Percentiles rank a stretch among this genome's conserved stretches.
phyloP scores from a whole-genome alignment of 2,113 vertebrate genomes.

The Plestiodon gilberti region DNA sequence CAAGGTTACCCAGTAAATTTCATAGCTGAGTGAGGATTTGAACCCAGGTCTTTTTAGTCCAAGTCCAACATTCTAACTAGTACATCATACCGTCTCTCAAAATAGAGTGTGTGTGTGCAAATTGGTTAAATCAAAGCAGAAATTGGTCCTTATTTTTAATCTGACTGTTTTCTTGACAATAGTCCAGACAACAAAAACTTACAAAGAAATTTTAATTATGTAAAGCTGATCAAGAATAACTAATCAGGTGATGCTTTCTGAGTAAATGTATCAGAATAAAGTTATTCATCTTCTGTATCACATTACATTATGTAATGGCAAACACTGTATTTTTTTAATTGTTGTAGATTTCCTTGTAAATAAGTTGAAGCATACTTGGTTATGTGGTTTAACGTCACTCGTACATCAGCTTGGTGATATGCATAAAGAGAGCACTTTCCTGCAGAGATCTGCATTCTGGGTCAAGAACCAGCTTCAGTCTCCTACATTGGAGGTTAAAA shows the following conservation, averaged over 20 bases:
- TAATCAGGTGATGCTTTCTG: neutral
- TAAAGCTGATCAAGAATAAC: neutral
- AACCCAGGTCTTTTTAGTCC: too few relatives aligned
- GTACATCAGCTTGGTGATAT: slow-evolving; percentile 74
- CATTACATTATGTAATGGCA: neutral
- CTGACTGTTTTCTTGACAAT: neutral
- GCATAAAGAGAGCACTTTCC: slow-evolving; percentile 81
- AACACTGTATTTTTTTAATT: neutral
- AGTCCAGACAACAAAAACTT: neutral
- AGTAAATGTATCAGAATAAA: neutral
- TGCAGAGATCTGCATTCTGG: slow-evolving; percentile 86
- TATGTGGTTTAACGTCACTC: slow-evolving; percentile 84
- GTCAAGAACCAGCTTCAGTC: slow-evolving; percentile 86
- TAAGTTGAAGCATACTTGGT: slow-evolving; percentile 87
- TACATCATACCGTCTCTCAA: neutral
- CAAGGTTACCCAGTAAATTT: too few relatives aligned
- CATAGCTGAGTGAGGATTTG: too few relatives aligned
- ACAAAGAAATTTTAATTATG: neutral
- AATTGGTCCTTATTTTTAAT: neutral
- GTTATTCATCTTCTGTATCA: neutral
- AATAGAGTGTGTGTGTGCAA: neutral
- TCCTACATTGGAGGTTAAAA: slow-evolving; percentile 80
- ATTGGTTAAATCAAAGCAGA: neutral
- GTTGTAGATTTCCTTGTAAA: slow-evolving; percentile 82
- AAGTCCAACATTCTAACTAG: too few relatives aligned